These are phyloP conservation scores for Athalia rosae DNA, from an alignment of 2,888 invertebrate genomes.

Conservation along the genomic window DNA sequence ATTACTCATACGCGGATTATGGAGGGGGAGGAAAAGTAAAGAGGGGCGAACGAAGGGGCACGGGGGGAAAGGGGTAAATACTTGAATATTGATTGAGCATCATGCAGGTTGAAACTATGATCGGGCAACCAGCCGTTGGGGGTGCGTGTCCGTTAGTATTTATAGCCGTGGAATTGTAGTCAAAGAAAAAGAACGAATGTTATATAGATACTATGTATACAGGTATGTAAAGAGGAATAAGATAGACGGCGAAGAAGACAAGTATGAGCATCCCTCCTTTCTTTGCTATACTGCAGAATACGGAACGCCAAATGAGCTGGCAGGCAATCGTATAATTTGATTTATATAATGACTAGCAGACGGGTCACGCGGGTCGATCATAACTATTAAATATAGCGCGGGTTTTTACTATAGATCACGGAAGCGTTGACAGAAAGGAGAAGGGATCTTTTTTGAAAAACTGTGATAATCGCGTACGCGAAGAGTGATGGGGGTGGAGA, in stretches of 20 bases:
- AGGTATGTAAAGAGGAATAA: conserved; percentile 4
- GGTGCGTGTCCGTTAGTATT: conserved; percentile 62
- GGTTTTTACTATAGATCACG: too few relatives aligned
- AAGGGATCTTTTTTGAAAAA: too few relatives aligned
- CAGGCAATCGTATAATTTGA: conserved; percentile 44
- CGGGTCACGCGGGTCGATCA: conserved; percentile 29
- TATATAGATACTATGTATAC: background rate
- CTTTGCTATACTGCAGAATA: background rate
- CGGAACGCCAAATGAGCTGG: conserved; percentile 37
- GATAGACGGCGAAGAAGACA: conserved; percentile 13
- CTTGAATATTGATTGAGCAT: conserved; percentile 66
- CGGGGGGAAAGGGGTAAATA: conserved; percentile 52
- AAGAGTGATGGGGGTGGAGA: too few relatives aligned
- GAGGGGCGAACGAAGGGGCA: conserved; percentile 24
- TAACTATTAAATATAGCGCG: too few relatives aligned
- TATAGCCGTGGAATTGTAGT: conserved; percentile 49
- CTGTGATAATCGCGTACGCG: too few relatives aligned
- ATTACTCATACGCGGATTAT: background rate
- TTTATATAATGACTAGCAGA: conserved; percentile 37
- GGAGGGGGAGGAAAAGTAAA: background rate
- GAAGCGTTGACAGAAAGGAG: too few relatives aligned
- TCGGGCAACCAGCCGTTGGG: conserved; percentile 51
- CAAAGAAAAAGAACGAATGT: background rate
- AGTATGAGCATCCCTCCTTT: conserved; percentile 23
- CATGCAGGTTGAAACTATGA: conserved; percentile 57